A percentile compares a stretch with the other conserved stretches of the same genome.
phyloP scores from a whole-genome alignment of 2,888 invertebrate species.

The Eristalis intricaria region DNA sequence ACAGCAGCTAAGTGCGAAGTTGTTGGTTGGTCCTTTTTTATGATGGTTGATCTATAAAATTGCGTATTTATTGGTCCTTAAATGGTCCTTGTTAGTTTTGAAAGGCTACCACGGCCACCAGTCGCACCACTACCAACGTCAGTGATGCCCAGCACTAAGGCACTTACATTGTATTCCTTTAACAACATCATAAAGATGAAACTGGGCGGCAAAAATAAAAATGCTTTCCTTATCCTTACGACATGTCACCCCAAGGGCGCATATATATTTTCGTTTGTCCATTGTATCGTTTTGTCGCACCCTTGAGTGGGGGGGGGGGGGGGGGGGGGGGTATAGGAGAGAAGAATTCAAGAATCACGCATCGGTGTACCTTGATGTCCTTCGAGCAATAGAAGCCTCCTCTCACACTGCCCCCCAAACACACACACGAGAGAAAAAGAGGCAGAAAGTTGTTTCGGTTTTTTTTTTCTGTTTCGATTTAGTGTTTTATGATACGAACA shows the following conservation, averaged over 20 bases:
- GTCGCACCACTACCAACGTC: constrained; percentile 13
- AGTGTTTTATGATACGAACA: constrained; percentile 67
- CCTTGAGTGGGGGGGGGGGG: constrained; percentile 38
- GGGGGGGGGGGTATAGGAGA: background rate
- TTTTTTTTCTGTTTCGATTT: constrained; percentile 54
- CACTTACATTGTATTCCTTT: constrained; percentile 69
- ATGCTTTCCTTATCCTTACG: constrained; percentile 70
- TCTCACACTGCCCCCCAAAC: background rate
- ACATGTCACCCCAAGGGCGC: constrained; percentile 68
- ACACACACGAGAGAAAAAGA: background rate
- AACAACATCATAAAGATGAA: constrained; percentile 66
- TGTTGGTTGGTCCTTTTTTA: constrained; percentile 50
- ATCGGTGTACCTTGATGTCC: constrained; percentile 17
- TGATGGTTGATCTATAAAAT: constrained; percentile 74
- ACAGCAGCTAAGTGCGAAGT: constrained; percentile 38
- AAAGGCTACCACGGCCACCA: constrained; percentile 44
- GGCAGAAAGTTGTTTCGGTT: background rate
- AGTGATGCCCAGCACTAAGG: constrained; percentile 22
- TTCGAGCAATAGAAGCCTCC: background rate
- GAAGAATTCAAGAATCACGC: constrained; percentile 48
- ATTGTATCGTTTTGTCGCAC: constrained; percentile 69
- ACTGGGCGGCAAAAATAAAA: constrained; percentile 69
- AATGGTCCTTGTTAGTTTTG: constrained; percentile 73
- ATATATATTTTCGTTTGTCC: constrained; percentile 63
- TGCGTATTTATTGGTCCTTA: constrained; percentile 75